Evolutionary conservation across 2,797 vertebrate species (phyloP).

Genomic region (Sparus aurata): DNA sequence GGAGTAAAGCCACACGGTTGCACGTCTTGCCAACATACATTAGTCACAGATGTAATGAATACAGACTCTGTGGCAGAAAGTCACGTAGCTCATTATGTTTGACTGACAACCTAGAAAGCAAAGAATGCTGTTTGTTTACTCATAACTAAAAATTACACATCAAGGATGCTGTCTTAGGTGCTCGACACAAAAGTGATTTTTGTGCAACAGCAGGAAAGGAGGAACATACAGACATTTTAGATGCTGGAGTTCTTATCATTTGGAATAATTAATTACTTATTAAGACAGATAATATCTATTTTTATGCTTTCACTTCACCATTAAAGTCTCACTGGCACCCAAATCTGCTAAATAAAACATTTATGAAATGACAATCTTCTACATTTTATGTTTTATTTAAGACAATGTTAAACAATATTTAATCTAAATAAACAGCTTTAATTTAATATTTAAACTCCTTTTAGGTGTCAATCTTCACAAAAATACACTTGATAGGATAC

Average conservation of each 20-base stretch:
- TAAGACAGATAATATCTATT: background rate
- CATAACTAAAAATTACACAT: background rate
- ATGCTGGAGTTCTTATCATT: background rate
- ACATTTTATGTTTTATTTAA: background rate
- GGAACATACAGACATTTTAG: background rate
- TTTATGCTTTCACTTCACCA: background rate
- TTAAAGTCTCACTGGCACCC: background rate
- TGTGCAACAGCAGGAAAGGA: background rate
- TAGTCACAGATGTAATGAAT: constrained; percentile 42
- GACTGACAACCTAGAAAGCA: constrained; percentile 27
- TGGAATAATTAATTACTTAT: background rate
- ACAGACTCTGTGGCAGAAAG: constrained; percentile 39
- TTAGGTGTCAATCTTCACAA: background rate
- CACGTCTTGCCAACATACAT: constrained; percentile 54
- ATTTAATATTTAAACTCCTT: background rate
- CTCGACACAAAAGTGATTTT: background rate
- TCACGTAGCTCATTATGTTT: constrained; percentile 48
- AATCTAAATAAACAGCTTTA: no score
- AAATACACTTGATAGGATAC: background rate
- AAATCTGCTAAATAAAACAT: background rate
- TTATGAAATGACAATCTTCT: background rate
- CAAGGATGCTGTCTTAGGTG: background rate
- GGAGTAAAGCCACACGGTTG: constrained; percentile 59
- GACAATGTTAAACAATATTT: background rate
- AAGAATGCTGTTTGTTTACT: constrained; percentile 46